Evolutionary conservation across 2,888 invertebrate genomes (phyloP).

Genomic region (Ischnus inquisitorius): DNA sequence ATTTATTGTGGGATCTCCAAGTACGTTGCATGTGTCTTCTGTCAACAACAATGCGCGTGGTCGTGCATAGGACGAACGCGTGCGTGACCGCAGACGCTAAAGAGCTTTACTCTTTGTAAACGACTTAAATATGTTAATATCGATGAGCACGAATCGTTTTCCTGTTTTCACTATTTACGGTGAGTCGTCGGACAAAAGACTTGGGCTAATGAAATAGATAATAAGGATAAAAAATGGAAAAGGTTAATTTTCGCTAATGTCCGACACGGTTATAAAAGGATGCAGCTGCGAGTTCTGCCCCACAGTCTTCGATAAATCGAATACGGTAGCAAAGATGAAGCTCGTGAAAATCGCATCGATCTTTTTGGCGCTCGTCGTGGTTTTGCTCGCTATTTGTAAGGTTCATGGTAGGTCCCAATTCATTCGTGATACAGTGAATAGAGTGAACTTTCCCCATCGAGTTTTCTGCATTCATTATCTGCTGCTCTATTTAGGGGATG

Average conservation of each 20-base stretch:
- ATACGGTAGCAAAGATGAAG: constrained; percentile 45
- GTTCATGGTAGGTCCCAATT: constrained; percentile 16
- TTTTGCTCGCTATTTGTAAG: constrained; percentile 14
- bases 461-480: too few species aligned
- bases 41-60: too few species aligned
- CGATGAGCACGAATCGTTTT: background rate
- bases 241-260: constrained; percentile 22
- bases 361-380: constrained; percentile 19
- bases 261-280: constrained; percentile 42
- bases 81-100: background rate
- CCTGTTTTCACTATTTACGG: background rate
- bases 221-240: too few species aligned
- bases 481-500: too few species aligned
- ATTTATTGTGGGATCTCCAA: too few species aligned
- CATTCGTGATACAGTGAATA: background rate
- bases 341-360: constrained; percentile 44
- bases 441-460: too few species aligned
- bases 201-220: too few species aligned
- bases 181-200: constrained; percentile 7
- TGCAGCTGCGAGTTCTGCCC: background rate
- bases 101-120: background rate
- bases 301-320: constrained; percentile 24
- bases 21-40: too few species aligned
- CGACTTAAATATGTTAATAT: background rate
- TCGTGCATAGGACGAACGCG: background rate